Base-by-base conservation (phyloP, 2,797 vertebrate genomes). In the Centroberyx gerrardi region DNA sequence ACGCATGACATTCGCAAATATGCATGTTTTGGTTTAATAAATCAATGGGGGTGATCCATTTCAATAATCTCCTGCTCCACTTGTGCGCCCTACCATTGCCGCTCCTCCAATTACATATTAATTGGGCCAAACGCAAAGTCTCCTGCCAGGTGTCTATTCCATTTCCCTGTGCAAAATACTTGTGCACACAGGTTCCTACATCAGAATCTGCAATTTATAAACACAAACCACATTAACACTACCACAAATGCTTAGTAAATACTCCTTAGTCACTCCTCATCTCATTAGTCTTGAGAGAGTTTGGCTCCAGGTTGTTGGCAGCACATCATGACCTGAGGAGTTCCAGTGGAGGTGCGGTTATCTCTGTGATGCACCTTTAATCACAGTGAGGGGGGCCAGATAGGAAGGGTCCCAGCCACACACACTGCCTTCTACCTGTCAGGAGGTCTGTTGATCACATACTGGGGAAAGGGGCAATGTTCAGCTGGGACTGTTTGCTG, bases 311-410 rank as follows among this genome's bases (percentile, higher is more conserved):
- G 22, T 22, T 22, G 22, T 22, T 14, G 15, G n/a, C 46, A 40
- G 48, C 36, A 52, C 53, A 46, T 38, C 14, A 8, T 72, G 63
- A 77, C 52, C 48, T 76, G 62, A 66, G 74, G 48, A 42, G 4
- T 22, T 22, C 22, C 1, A 22, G 22, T 22, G 22, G 22, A 22
- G 22, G 22, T 22, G 17, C 0, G 2, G 18, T 59, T 58, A 67
- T 55, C 46, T 28, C 36, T 51, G 48, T 48, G 22, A 17, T 15
- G 38, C 22, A 51, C 49, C 29, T 66, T 61, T 65, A n/a, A 40
- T 69, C 64, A 51, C 22, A 22, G 22, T 22, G 22, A 22, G 22
- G 22, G 22, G 22, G 22, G 22, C 1, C 22, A 22, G 22, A 54
- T 4, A 38, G n/a, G 28, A 42, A n/a, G 46, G 52, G n/a, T n/a